Evolutionary conservation across 1,140 invertebrate species (phyloP), one percentile per base, ranked within the genome.

Genomic region (Phthorimaea operculella): DNA sequence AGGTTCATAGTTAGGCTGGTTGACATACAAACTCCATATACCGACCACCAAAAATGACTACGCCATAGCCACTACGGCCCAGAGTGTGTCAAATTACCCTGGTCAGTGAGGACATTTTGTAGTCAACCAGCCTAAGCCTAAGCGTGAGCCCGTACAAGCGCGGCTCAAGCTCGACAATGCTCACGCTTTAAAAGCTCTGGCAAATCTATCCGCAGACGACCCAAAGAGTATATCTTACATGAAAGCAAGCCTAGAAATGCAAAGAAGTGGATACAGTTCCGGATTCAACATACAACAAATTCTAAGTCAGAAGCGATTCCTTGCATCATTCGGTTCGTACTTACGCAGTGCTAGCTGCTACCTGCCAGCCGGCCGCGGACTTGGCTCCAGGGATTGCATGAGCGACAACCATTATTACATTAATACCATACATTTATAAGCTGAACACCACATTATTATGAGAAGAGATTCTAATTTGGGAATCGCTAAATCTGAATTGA

Each of bases 381-480:
- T 64, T 61, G 65, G 66, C 77, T 77, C 77, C 79, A 70, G 64
- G 72, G 55, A 77, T 83, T 74, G 82, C 79, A 83, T 83, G 79
- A 85, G 79, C 73, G 78, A 83, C 78, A 85, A 85, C 79, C 79
- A 84, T 83, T 77, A 80, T 79, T 69, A 82, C 70, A 85, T 85
- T 85, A 85, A 83, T 83, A 82, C 21, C 21, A 68, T 73, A 76
- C 71, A 74, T 66, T 76, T 72, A 76, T 76, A 79, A 80, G 76
- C 78, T 74, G 59, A 33, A 66, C 66, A 76, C 67, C 72, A 76
- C 70, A 79, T 60, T 28, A 28, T 28, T 28, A 28, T 28, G 21
- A 28, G 2, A 28, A 28, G 21, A 28, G 2, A 28, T 28, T 28
- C 6, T 28, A 4, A 28, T 28, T 28, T 28, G 21, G 21, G 21